These are phyloP conservation scores for Pristionchus japonicus DNA, from an alignment of 2,888 invertebrate species.

Conservation along the genomic window DNA sequence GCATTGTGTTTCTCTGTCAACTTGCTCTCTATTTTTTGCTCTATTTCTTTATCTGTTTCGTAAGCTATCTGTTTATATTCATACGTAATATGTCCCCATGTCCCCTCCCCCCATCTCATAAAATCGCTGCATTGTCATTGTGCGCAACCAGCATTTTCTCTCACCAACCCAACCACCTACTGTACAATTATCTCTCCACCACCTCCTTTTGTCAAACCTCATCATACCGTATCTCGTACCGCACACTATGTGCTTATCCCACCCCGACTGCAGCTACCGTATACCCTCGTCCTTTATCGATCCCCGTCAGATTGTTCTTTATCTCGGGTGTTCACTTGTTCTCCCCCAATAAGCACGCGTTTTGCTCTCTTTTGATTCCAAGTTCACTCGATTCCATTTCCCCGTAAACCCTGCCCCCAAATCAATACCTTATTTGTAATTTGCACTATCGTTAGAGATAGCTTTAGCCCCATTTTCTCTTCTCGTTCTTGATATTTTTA, in stretches of 20 bases:
- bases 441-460: constrained; percentile 34
- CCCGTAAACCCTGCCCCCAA: not conserved
- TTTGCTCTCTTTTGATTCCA: constrained; percentile 19
- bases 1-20: constrained; percentile 30
- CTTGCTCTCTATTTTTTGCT: constrained; percentile 25
- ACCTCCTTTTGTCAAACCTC: constrained; percentile 6
- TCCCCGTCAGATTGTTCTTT: not conserved
- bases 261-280: not conserved
- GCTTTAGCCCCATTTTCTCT: constrained; percentile 6
- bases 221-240: constrained; percentile 1
- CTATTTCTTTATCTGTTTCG: constrained; percentile 16
- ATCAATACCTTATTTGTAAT: not conserved
- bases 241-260: not conserved
- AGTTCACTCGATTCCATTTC: not conserved
- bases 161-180: not conserved
- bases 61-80: constrained; percentile 28
- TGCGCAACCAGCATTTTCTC: constrained; percentile 11
- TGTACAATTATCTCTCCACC: not conserved
- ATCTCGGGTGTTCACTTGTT: constrained; percentile 24
- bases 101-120: not conserved
- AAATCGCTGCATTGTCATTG: constrained; percentile 6
- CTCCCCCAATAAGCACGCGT: constrained; percentile 18
- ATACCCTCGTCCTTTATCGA: not conserved
- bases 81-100: not conserved
- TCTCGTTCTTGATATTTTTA: constrained; percentile 33